Percentiles rank a stretch among this genome's conserved stretches.
phyloP scores from a whole-genome alignment of 2,797 vertebrate genomes.

The Hirundo rustica region DNA sequence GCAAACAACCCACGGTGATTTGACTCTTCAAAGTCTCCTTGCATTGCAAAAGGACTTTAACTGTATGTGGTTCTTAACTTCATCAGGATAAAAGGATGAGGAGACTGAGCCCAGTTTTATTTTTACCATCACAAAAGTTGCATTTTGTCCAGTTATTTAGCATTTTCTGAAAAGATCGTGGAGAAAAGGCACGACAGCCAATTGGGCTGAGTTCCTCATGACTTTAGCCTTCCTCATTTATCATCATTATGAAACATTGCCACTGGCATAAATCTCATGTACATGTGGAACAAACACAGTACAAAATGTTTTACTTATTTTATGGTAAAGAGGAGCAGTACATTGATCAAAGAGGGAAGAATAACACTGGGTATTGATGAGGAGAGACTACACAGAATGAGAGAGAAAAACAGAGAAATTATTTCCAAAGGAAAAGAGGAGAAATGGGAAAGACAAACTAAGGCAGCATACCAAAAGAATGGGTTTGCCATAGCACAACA shows the following conservation, averaged over 20 bases:
- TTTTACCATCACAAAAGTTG: neutral
- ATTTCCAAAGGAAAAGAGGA: neutral
- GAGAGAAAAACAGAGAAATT: neutral
- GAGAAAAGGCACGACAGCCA: neutral
- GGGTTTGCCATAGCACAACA: neutral
- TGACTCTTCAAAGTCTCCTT: neutral
- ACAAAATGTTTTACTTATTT: constrained; percentile 47
- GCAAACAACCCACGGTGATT: neutral
- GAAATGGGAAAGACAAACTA: neutral
- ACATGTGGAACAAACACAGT: constrained; percentile 4
- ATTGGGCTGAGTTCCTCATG: neutral
- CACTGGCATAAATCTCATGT: constrained; percentile 4
- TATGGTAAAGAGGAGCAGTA: neutral
- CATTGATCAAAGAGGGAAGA: constrained; percentile 8
- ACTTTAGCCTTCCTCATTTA: neutral
- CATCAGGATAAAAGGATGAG: constrained; percentile 26
- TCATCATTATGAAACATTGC: constrained; percentile 3
- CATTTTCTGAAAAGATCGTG: neutral
- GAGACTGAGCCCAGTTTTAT: neutral
- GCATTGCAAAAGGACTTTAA: neutral
- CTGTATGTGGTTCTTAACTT: neutral
- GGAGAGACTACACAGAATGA: neutral
- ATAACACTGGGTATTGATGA: neutral
- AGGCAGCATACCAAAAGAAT: neutral
- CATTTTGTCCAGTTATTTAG: neutral